These are phyloP conservation scores for Graptemys geographica DNA, from an alignment of 2,797 vertebrate species.

Conservation along the genomic window DNA sequence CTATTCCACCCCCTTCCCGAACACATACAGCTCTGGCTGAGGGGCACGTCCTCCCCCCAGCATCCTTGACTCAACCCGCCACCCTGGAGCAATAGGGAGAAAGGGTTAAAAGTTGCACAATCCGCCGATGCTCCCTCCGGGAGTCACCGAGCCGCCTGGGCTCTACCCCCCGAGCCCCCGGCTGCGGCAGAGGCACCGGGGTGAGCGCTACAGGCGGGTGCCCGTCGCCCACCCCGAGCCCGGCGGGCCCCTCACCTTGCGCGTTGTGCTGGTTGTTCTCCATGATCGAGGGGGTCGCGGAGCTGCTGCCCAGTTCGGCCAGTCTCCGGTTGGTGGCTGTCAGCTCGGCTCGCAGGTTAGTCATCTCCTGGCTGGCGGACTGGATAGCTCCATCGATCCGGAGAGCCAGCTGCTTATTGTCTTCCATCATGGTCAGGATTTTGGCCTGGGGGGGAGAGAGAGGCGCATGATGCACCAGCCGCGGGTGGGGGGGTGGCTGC, in stretches of 20 bases:
- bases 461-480: conserved; percentile 83
- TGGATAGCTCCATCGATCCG: conserved; percentile 94
- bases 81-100: too few relatives aligned
- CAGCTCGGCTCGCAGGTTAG: conserved; percentile 92
- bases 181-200: too few relatives aligned
- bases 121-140: too few relatives aligned
- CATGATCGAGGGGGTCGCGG: conserved; percentile 80
- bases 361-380: conserved; percentile 94
- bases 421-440: conserved; percentile 95
- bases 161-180: not conserved
- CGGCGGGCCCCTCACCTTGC: conserved; percentile 80
- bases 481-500: not conserved
- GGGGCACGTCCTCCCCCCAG: not conserved
- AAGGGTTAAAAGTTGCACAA: too few relatives aligned
- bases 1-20: not conserved
- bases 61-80: not conserved
- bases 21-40: not conserved
- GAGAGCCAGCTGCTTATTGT: conserved; percentile 94
- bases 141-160: too few relatives aligned
- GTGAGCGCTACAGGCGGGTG: too few relatives aligned
- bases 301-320: conserved; percentile 86
- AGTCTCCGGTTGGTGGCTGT: conserved; percentile 91
- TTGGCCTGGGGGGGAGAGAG: conserved; percentile 91
- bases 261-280: conserved; percentile 87
- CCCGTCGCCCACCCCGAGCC: not conserved